Evolutionary conservation across 2,797 vertebrate species (phyloP).

Genomic region (Cynodonichthys magdalenae): DNA sequence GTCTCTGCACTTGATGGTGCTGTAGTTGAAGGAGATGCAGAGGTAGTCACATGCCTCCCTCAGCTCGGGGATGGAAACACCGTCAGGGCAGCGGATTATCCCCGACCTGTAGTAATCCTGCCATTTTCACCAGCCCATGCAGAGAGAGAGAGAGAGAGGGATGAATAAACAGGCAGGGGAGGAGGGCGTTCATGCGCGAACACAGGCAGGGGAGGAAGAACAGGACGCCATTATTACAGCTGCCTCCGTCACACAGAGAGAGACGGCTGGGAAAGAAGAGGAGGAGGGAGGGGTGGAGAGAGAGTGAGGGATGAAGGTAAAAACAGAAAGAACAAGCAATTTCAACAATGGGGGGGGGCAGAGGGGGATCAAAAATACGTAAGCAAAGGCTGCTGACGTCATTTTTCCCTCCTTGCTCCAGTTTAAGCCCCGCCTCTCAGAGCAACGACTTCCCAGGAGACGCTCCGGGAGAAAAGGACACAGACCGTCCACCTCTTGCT

Average conservation of each 20-base stretch:
- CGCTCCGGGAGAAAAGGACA: not conserved
- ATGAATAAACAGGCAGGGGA: slow-evolving; percentile 22
- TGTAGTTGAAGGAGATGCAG: slow-evolving; percentile 97
- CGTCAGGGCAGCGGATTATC: slow-evolving; percentile 98
- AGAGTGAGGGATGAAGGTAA: slow-evolving; percentile 33
- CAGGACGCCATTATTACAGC: slow-evolving; percentile 81
- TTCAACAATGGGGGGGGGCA: slow-evolving; percentile 20
- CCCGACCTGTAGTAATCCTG: slow-evolving; percentile 99
- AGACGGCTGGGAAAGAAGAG: slow-evolving; percentile 11
- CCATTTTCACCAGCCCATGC: slow-evolving; percentile 61
- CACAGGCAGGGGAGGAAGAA: slow-evolving; percentile 62
- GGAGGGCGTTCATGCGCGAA: slow-evolving; percentile 35
- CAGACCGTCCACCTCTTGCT: slow-evolving; percentile 2
- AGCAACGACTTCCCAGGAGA: slow-evolving; percentile 15
- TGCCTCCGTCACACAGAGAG: slow-evolving; percentile 34
- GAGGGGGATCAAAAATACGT: slow-evolving; percentile 2
- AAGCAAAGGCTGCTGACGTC: slow-evolving; percentile 54
- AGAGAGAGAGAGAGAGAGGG: slow-evolving; percentile 15
- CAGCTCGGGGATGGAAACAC: slow-evolving; percentile 97
- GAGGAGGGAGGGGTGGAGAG: slow-evolving; percentile 25
- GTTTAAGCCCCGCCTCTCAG: slow-evolving; percentile 15
- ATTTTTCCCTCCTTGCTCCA: slow-evolving; percentile 42
- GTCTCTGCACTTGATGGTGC: slow-evolving; percentile 99
- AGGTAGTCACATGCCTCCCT: slow-evolving; percentile 99
- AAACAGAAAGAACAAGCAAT: slow-evolving; percentile 16